Conservation (phyloP, 2,888 invertebrate genomes). For the Andrena bucephala region DNA sequence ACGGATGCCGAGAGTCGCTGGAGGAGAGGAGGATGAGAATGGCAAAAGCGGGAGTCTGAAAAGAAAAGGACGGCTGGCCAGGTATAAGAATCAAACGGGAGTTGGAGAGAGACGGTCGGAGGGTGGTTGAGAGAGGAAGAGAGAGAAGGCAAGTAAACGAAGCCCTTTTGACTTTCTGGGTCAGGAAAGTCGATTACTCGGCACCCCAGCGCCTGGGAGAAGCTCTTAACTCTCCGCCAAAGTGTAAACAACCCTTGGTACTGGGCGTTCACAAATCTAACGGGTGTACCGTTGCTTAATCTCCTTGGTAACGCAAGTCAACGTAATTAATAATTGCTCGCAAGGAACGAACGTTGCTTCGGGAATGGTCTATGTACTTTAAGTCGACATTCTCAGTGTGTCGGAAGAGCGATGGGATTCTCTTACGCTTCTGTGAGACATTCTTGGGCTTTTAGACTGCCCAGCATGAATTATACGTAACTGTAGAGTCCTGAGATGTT, state of each 20-base stretch:
- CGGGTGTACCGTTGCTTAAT: slow-evolving; percentile 49
- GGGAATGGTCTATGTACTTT: background rate
- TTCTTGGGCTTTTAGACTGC: too few relatives aligned
- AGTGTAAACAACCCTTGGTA: slow-evolving; percentile 73
- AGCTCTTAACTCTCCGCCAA: slow-evolving; percentile 73
- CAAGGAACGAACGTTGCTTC: background rate
- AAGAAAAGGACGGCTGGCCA: slow-evolving; percentile 20
- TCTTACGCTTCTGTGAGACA: background rate
- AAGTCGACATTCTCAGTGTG: background rate
- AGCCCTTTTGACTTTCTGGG: slow-evolving; percentile 73
- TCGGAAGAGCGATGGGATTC: too few relatives aligned
- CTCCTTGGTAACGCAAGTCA: background rate
- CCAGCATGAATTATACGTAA: too few relatives aligned
- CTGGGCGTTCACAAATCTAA: slow-evolving; percentile 54
- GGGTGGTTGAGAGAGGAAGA: slow-evolving; percentile 25
- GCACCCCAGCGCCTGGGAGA: slow-evolving; percentile 65
- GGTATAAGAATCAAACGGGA: slow-evolving; percentile 55
- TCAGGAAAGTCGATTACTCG: slow-evolving; percentile 76
- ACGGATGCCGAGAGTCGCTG: slow-evolving; percentile 29
- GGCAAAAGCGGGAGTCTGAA: background rate
- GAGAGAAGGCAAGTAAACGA: slow-evolving; percentile 65
- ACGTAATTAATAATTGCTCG: slow-evolving; percentile 1
- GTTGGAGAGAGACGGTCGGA: slow-evolving; percentile 1
- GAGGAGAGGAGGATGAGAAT: slow-evolving; percentile 36
- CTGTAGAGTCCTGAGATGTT: too few relatives aligned